phyloP scores from a whole-genome alignment of 2,113 vertebrate genomes.

The Emydocephalus ijimae region DNA sequence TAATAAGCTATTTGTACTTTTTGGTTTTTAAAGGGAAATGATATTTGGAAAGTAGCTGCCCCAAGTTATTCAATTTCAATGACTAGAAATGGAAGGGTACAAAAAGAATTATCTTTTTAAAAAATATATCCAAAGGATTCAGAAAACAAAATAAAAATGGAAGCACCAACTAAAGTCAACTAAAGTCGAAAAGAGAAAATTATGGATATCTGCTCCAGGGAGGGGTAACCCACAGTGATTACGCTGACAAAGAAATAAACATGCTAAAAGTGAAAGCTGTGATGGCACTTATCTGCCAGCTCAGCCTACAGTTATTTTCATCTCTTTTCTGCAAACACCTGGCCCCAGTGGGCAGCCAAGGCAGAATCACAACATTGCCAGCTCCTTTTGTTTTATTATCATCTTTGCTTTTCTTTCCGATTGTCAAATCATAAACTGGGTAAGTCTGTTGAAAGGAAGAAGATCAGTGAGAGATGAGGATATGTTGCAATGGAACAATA shows the following conservation, averaged over 20 bases:
- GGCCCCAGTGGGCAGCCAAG: constrained; percentile 41
- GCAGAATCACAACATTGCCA: constrained; percentile 2
- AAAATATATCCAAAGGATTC: neutral
- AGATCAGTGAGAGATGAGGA: neutral
- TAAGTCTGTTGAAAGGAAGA: neutral
- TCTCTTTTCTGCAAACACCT: constrained; percentile 46
- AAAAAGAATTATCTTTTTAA: neutral
- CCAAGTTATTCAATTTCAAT: neutral
- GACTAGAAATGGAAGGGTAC: neutral
- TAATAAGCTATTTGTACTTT: neutral
- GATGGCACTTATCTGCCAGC: neutral
- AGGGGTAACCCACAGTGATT: neutral
- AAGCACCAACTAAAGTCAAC: constrained; percentile 7
- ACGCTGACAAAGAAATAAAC: constrained; percentile 8
- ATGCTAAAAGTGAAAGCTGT: neutral
- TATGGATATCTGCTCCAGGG: constrained; percentile 17
- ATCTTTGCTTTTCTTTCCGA: neutral
- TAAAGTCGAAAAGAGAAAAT: constrained; percentile 19
- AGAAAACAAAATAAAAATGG: neutral
- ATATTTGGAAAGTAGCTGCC: constrained; percentile 5
- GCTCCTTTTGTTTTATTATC: constrained; percentile 13
- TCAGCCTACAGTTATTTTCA: neutral
- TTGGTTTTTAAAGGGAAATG: neutral
- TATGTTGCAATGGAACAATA: neutral
- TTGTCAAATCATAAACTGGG: neutral